Evolutionary conservation across 2,888 invertebrate species (phyloP).

Genomic region (Chironomus tentans): DNA sequence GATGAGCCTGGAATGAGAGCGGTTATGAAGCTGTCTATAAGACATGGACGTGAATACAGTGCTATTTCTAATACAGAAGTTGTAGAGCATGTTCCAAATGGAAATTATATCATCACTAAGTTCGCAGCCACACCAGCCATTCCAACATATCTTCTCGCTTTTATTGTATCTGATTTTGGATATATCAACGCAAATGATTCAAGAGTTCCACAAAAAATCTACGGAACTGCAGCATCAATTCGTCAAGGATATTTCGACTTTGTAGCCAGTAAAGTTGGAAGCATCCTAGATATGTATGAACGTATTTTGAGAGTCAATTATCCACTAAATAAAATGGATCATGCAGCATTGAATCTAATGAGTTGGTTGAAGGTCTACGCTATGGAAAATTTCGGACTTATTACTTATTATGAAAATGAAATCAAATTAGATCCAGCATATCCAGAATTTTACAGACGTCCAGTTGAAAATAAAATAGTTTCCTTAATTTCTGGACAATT

Average conservation of each 20-base stretch:
- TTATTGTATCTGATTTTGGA: conserved; percentile 4
- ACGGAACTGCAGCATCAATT: neutral
- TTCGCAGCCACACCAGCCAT: neutral
- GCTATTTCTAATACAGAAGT: conserved; percentile 34
- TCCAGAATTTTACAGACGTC: neutral
- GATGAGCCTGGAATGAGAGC: conserved; percentile 59
- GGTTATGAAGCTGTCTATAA: conserved; percentile 49
- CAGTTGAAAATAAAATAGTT: neutral
- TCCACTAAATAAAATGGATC: conserved; percentile 5
- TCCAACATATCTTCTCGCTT: conserved; percentile 3
- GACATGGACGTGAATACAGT: conserved; percentile 38
- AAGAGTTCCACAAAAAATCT: neutral
- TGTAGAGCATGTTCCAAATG: neutral
- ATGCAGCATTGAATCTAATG: neutral
- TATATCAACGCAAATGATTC: neutral
- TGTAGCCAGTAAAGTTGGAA: neutral
- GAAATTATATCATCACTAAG: neutral
- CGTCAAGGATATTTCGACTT: neutral
- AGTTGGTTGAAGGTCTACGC: too few species aligned
- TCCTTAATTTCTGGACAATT: neutral
- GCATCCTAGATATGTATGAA: neutral
- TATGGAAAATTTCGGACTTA: conserved; percentile 3
- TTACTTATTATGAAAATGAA: neutral
- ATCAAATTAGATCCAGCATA: neutral
- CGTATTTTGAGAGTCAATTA: neutral